Evolutionary conservation across 2,797 vertebrate species (phyloP).

Genomic region (Halcyon smyrnensis): DNA sequence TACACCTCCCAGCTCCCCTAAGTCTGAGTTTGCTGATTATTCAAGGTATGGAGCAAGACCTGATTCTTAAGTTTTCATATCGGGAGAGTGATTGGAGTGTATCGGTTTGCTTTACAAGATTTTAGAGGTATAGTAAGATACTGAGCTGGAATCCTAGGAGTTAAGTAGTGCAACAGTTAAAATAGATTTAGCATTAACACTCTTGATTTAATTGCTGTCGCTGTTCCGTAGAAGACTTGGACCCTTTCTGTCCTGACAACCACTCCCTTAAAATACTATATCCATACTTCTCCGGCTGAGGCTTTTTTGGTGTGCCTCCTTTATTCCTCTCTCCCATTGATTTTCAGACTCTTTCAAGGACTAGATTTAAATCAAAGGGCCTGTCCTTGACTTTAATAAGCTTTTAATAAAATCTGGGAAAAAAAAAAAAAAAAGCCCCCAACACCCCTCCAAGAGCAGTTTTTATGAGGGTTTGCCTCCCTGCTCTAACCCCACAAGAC

Average conservation of each 20-base stretch:
- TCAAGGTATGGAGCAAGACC: background rate
- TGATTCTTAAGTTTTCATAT: background rate
- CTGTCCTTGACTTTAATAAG: slow-evolving; percentile 28
- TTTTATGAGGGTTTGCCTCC: slow-evolving; percentile 36
- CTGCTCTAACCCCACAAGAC: slow-evolving; percentile 6
- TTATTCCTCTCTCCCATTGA: slow-evolving; percentile 10
- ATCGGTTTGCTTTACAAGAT: background rate
- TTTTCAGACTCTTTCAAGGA: slow-evolving; percentile 14
- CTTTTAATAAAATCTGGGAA: slow-evolving; percentile 30
- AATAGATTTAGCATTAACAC: background rate
- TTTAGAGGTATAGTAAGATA: background rate
- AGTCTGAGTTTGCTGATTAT: background rate
- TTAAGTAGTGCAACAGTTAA: background rate
- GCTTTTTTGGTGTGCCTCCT: slow-evolving; percentile 14
- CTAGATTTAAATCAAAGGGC: slow-evolving; percentile 29
- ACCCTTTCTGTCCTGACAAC: background rate
- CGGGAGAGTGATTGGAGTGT: background rate
- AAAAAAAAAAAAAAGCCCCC: background rate
- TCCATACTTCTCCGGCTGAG: background rate
- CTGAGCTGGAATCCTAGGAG: background rate
- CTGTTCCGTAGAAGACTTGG: background rate
- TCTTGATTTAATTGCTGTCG: background rate
- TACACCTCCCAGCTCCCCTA: background rate
- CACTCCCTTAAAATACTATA: background rate
- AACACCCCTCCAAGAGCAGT: background rate